Conservation (phyloP, 2,113 vertebrate species). For the Mobula birostris region DNA sequence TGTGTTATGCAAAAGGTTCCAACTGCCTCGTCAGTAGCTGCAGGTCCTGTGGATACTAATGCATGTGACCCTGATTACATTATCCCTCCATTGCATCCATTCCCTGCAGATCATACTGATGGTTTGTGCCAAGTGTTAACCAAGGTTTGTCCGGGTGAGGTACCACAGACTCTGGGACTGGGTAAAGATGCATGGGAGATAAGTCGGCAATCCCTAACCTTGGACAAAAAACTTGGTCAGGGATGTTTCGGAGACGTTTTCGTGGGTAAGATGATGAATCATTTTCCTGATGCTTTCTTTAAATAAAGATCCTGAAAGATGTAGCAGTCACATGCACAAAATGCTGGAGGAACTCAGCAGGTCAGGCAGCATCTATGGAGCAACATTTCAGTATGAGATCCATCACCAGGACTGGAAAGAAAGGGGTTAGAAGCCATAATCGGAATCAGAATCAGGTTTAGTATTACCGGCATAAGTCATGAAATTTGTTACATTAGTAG, state of each 20-base stretch:
- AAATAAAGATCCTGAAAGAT: not conserved
- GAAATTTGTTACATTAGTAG: no score
- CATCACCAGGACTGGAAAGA: no score
- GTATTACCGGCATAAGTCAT: no score
- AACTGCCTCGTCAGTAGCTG: not conserved
- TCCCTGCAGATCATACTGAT: conserved; percentile 67
- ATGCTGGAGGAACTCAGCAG: no score
- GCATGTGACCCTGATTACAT: conserved; percentile 36
- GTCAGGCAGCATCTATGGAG: no score
- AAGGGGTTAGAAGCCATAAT: no score
- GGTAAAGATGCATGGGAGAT: conserved; percentile 94
- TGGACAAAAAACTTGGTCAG: conserved; percentile 78
- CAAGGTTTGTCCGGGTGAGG: conserved; percentile 64
- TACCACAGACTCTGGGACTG: conserved; percentile 84
- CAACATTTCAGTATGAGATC: no score
- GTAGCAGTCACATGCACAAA: not conserved
- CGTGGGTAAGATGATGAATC: conserved; percentile 71
- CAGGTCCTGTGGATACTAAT: not conserved
- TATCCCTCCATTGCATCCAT: conserved; percentile 34
- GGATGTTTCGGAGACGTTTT: conserved; percentile 95
- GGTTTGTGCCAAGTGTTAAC: conserved; percentile 85
- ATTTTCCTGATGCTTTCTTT: conserved; percentile 10
- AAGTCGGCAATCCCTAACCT: conserved; percentile 60
- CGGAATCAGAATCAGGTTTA: no score
- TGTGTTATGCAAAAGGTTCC: not conserved